phyloP scores from a whole-genome alignment of 2,113 vertebrate species.

The Bufo gargarizans region DNA sequence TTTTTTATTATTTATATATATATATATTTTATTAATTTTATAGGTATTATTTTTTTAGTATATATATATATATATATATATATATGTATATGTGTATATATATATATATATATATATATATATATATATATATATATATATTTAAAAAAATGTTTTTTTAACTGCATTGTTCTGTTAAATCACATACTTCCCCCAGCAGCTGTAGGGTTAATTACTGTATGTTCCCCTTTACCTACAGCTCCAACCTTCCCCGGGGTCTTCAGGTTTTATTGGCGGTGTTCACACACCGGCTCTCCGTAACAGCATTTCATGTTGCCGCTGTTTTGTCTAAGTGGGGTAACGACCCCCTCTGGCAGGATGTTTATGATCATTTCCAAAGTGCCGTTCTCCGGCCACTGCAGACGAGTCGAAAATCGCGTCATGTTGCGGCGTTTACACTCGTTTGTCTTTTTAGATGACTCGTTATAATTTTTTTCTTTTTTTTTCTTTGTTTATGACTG shows the following conservation, averaged over 20 bases:
- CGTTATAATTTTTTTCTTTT: background rate
- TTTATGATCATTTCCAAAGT: background rate
- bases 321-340: background rate
- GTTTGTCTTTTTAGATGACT: background rate
- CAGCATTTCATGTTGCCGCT: background rate
- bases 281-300: slow-evolving; percentile 10
- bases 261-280: slow-evolving; percentile 18
- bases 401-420: background rate
- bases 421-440: background rate
- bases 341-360: background rate
- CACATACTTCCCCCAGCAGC: background rate
- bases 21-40: too few species aligned
- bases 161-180: background rate
- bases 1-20: too few species aligned
- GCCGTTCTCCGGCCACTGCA: background rate
- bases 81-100: too few species aligned
- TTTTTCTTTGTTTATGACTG: background rate
- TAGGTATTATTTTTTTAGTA: too few species aligned
- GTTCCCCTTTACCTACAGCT: background rate
- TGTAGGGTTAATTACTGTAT: background rate
- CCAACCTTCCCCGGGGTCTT: background rate
- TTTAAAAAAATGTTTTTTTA: too few species aligned
- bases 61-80: too few species aligned
- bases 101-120: too few species aligned
- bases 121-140: too few species aligned